Evolutionary conservation across 2,797 vertebrate genomes (phyloP), one percentile per base, ranked within the genome.

Genomic region (Mormyrus proboscirostris): DNA sequence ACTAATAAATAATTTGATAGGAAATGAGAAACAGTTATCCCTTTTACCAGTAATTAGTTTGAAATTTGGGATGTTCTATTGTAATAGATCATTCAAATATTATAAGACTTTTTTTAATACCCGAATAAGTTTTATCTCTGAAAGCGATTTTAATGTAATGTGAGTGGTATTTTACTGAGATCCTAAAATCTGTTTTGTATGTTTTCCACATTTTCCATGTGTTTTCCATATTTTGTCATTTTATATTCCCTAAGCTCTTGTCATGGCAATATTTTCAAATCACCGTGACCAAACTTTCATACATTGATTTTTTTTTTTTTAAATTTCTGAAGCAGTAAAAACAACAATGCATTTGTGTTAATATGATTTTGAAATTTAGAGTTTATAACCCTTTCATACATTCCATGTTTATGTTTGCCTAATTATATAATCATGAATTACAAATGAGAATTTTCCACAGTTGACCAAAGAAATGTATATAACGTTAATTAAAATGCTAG

Each of bases 381-480:
- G 14, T 86, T 86, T 55, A 47, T 49, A 65, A 4, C 76, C 57
- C 41, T 38, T 59, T 89, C 22, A 33, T 65, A 25, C 62, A 76
- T 51, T 88, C 62, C 65, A 53, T 76, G 3, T 53, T 88, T 19
- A 38, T 76, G 29, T 82, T 51, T 83, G 59, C 55, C 44, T 49
- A 62, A 50, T 89, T 50, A 51, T 41, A 38, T n/a, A 69, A 53
- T 29, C 25, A 69, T 16, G 53, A 55, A 57, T 25, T 50, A 49
- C 4, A 89, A 85, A 50, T 38, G 51, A 62, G 51, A 89, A 49
- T 25, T 38, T 51, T 88, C 59, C 83, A 47, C 44, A 50, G 38
- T 65, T 57, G 57, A 86, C 82, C 88, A 89, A 89, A 89, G 82
- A 86, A 86, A 85, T 89, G 41, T 69, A 41, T 51, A 69, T 65